Evolutionary conservation across 1,140 invertebrate genomes (phyloP).

Genomic region (Teleopsis dalmanni): DNA sequence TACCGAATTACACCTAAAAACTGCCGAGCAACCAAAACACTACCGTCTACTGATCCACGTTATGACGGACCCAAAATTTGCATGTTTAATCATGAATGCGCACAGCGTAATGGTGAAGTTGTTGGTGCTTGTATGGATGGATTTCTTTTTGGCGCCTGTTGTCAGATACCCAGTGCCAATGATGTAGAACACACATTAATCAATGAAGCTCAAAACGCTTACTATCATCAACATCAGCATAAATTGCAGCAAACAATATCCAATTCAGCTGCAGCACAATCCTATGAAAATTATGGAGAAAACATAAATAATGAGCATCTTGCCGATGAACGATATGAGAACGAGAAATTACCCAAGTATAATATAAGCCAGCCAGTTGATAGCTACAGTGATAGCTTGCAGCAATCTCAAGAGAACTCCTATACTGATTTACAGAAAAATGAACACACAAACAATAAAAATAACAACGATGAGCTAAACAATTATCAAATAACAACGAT

Average conservation of each 20-base stretch:
- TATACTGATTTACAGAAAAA: too few relatives aligned
- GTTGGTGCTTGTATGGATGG: conserved; percentile 84
- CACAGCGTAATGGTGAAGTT: conserved; percentile 68
- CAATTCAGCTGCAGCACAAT: conserved; percentile 16
- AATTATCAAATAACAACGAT: too few relatives aligned
- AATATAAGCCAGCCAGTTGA: too few relatives aligned
- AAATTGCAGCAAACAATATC: conserved; percentile 20
- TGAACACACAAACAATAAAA: too few relatives aligned
- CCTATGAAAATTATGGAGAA: conserved; percentile 24
- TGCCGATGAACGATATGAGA: too few relatives aligned
- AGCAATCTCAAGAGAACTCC: too few relatives aligned
- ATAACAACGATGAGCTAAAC: too few relatives aligned
- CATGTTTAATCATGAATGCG: conserved; percentile 91
- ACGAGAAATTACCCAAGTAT: too few relatives aligned
- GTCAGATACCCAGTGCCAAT: conserved; percentile 53
- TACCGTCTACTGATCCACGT: conserved; percentile 49
- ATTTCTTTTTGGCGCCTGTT: conserved; percentile 82
- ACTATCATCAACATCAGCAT: conserved; percentile 36
- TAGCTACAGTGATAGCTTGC: not conserved
- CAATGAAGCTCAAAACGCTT: conserved; percentile 38
- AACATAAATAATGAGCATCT: too few relatives aligned
- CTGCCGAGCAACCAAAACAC: conserved; percentile 56
- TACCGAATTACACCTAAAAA: conserved; percentile 73
- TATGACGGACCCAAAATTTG: conserved; percentile 68
- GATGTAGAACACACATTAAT: conserved; percentile 37